Percentiles rank a stretch among this genome's conserved stretches.
These are phyloP conservation scores for Ypsolopha sequella DNA, from an alignment of 2,888 invertebrate species.

Conservation along the genomic window DNA sequence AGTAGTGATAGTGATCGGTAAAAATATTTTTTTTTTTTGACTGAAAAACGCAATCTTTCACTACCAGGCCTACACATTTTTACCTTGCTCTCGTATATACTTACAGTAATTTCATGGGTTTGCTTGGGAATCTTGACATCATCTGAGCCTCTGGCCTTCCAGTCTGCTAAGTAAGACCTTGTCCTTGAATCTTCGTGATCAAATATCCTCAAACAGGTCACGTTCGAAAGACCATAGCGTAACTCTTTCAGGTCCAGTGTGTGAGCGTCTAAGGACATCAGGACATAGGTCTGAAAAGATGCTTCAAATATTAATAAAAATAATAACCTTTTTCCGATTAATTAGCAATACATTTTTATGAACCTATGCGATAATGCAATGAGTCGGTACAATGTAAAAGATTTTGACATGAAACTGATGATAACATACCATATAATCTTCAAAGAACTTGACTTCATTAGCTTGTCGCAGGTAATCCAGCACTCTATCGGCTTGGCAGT, in stretches of 20 bases:
- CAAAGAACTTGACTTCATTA: conserved; percentile 85
- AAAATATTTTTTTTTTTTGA: neutral
- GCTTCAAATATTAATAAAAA: neutral
- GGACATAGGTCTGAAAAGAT: conserved; percentile 39
- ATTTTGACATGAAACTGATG: too few species aligned
- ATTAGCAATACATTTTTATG: too few species aligned
- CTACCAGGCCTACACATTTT: neutral
- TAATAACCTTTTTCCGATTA: neutral
- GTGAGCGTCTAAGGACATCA: conserved; percentile 73
- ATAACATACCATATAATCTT: conserved; percentile 78
- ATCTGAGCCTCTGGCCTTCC: conserved; percentile 37
- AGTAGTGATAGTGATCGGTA: too few species aligned
- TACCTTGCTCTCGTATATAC: conserved; percentile 10
- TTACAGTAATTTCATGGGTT: conserved; percentile 46
- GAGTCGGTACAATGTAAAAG: too few species aligned
- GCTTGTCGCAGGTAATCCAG: conserved; percentile 80
- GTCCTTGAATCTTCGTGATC: conserved; percentile 69
- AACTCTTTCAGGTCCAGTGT: conserved; percentile 75
- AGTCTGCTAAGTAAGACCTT: conserved; percentile 58
- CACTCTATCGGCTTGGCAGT: conserved; percentile 78
- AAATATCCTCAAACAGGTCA: conserved; percentile 77
- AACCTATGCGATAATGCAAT: too few species aligned
- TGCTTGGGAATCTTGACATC: conserved; percentile 39
- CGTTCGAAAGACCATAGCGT: conserved; percentile 74
- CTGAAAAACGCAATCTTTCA: neutral